Base-by-base conservation (phyloP, 2,113 vertebrate genomes). In the Emydocephalus ijimae region DNA sequence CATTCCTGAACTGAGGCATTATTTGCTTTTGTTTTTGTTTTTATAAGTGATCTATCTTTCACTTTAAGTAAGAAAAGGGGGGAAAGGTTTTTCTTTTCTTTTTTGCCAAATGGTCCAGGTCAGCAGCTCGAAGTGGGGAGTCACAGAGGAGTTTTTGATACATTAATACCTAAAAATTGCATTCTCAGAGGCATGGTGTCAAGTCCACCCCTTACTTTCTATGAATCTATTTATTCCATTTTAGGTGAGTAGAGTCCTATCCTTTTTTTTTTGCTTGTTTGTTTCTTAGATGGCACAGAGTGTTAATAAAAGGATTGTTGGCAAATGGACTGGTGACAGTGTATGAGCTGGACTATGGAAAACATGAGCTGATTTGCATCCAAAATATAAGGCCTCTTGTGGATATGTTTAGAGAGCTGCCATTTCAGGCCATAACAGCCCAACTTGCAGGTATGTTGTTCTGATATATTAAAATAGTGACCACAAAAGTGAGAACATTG, bases 301-400 rank as follows among this genome's bases (percentile, higher is more conserved):
- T 99, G 81, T 94, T 99, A 94, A 97, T 99, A 93, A 99, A 98
- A 97, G 98, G 98, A 64, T 95, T 98, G 94, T 97, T 99, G 86
- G 95, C 97, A 88, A 99, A 98, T 4, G 98, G 98, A 0, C 94
- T 99, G 95, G 98, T 99, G 24, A 99, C 98, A 0, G 98, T 99
- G 3, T 99, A 99, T 9, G 98, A 99, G 95, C 95, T 99, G 95
- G 99, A 99, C 96, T 98, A 99, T 0, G 99, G 99, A 54, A 98
- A 98, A 94, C 98, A 99, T 0, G 99, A 99, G 85, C 96, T 99
- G 87, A 97, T 99, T 90, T 98, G 93, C 92, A 92, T 95, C 48
- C 95, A 95, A 3, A 97, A 98, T 90, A 96, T 99, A 12, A 98
- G 97, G 91, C 98, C 98, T 0, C 97, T 99, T 7, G 95, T 97